phyloP scores from a whole-genome alignment of 2,113 vertebrate species.

The Ploceus nigricollis region DNA sequence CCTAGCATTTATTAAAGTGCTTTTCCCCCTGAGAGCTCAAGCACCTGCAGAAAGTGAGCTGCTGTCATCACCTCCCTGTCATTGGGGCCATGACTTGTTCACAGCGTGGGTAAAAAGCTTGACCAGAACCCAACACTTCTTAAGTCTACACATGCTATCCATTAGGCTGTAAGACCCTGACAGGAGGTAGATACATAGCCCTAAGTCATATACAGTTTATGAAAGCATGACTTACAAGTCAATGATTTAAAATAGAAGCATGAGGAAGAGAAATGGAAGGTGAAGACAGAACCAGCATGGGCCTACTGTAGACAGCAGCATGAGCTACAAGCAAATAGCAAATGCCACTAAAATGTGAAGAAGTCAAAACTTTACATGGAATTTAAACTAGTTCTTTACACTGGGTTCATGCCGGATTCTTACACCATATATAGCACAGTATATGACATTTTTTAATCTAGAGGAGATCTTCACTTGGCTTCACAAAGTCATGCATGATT shows the following conservation, averaged over 20 bases:
- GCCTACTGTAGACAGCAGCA: background rate
- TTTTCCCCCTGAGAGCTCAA: background rate
- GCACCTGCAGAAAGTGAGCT: constrained; percentile 3
- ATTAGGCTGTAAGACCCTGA: background rate
- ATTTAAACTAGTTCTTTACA: background rate
- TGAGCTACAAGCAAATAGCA: background rate
- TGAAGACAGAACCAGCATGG: background rate
- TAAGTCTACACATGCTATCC: background rate
- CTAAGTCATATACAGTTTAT: background rate
- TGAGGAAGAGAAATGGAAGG: background rate
- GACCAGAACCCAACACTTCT: background rate
- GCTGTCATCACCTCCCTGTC: constrained; percentile 20
- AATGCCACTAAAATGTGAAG: background rate
- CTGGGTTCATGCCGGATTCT: background rate
- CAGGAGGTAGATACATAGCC: background rate
- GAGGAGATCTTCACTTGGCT: background rate
- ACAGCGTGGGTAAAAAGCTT: background rate
- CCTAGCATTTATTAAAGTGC: background rate
- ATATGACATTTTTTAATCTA: background rate
- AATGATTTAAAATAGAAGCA: background rate
- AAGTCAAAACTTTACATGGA: background rate
- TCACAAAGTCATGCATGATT: background rate
- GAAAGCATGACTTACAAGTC: background rate
- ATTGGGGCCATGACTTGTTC: accelerated
- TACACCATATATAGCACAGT: background rate